Conservation (phyloP, 2,888 invertebrate species). For the Orthosia incerta region DNA sequence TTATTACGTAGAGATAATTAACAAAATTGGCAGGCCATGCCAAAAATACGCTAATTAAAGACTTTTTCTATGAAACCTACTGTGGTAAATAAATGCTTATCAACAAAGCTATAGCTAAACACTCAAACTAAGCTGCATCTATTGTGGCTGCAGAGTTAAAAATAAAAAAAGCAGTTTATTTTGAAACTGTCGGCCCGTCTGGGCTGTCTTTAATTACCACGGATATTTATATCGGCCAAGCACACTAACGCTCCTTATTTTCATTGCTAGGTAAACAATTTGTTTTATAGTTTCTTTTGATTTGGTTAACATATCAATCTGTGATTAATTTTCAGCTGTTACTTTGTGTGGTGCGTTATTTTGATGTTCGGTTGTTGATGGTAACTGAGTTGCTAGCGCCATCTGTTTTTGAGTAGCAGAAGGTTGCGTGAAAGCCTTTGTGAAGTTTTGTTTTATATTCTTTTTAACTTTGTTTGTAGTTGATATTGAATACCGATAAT, state of each 20-base stretch:
- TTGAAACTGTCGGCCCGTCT: constrained; percentile 78
- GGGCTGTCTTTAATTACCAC: constrained; percentile 78
- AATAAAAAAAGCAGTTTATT: constrained; percentile 80
- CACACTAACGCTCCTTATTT: constrained; percentile 73
- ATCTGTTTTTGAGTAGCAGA: constrained; percentile 41
- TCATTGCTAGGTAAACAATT: constrained; percentile 78
- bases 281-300: constrained; percentile 71
- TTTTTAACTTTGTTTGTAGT: background rate
- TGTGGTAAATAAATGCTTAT: constrained; percentile 48
- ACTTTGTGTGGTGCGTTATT: constrained; percentile 37
- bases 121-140: constrained; percentile 71
- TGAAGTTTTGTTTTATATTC: background rate
- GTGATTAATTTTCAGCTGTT: constrained; percentile 60
- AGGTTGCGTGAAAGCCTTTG: constrained; percentile 11
- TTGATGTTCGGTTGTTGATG: constrained; percentile 22
- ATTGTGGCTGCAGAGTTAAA: constrained; percentile 76
- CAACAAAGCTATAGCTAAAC: constrained; percentile 59
- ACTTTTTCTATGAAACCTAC: background rate
- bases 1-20: background rate
- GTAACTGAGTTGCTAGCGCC: constrained; percentile 40
- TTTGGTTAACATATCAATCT: constrained; percentile 67
- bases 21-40: background rate
- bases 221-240: constrained; percentile 77
- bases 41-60: constrained; percentile 3
- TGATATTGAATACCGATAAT: background rate